Evolutionary conservation across 2,113 vertebrate species (phyloP), one percentile per base, ranked within the genome.

Genomic region (Sylvilagus bachmani): DNA sequence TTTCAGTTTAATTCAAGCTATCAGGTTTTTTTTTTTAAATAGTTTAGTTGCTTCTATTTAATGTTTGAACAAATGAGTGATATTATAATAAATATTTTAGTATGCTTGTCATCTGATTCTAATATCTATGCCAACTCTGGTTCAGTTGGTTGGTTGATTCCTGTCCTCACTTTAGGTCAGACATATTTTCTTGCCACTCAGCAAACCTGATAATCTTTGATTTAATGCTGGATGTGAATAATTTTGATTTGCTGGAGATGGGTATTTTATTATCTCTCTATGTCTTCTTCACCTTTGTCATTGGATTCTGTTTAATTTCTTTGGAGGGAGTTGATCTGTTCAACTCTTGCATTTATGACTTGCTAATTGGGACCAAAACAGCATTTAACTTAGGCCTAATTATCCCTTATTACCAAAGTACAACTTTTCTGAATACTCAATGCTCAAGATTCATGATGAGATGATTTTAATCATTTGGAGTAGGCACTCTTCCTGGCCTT

Each of bases 141-240:
- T 71, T 81, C 10, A 2, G 21, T 31, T 29, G 27, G 64, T 22
- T n/a, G 2, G 71, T 53, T 51, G 55, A 31, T 55, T 58, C 90
- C 61, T 83, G 6, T 22, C 3, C 2, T 90, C 2, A 29, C 13
- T 10, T 21, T 84, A 5, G 16, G 16, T 73, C 7, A 1, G 44
- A 44, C 25, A 62, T 66, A 67, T 83, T 92, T 71, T 89, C 16
- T 24, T 29, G n/a, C 70, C 77, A 64, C 53, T 84, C 95, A 79
- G 9, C 8, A 81, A 78, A 8, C 17, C 3, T 74, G 7, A 38
- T 91, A 29, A 80, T 84, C n/a, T 74, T 92, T 71, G 19, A 36
- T 21, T 19, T 17, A 24, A 79, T 36, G 29, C 49, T 13, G 12
- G 5, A 49, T 27, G 61, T 51, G 84, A 44, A 49, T 19, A 51